A percentile compares a stretch with the other conserved stretches of the same genome.
Conservation (phyloP, 2,888 invertebrate genomes). For the Trichopria drosophilae region DNA sequence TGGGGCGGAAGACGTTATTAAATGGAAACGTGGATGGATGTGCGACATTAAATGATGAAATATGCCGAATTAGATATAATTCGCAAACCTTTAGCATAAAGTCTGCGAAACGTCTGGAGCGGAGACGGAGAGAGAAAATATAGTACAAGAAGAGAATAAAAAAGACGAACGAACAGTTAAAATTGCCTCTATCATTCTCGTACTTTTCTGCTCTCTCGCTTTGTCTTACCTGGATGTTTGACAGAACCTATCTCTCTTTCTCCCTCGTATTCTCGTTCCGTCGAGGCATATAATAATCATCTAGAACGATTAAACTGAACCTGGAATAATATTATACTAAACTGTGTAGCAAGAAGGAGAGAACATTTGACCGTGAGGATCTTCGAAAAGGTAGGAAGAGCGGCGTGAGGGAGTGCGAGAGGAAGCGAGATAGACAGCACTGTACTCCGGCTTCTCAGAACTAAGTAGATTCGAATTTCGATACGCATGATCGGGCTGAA, state of each 20-base stretch:
- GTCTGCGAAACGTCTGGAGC: too few relatives aligned
- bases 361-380: constrained; percentile 27
- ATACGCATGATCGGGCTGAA: constrained; percentile 60
- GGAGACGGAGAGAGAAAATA: too few relatives aligned
- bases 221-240: too few relatives aligned
- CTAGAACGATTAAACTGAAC: constrained; percentile 59
- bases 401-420: constrained; percentile 35
- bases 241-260: constrained; percentile 1
- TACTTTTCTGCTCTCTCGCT: constrained; percentile 26
- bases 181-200: too few relatives aligned
- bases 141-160: too few relatives aligned
- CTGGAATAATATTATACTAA: constrained; percentile 59
- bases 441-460: constrained; percentile 55
- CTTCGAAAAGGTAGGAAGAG: constrained; percentile 14
- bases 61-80: too few relatives aligned
- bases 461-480: constrained; percentile 60
- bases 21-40: too few relatives aligned
- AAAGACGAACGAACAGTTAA: constrained; percentile 30
- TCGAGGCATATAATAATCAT: constrained; percentile 57
- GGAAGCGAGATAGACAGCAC: constrained; percentile 30
- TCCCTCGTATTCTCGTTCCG: constrained; percentile 24
- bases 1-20: too few relatives aligned
- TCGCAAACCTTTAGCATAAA: too few relatives aligned
- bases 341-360: constrained; percentile 46
- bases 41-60: too few relatives aligned